Evolutionary conservation across 2,888 invertebrate species (phyloP).

Genomic region (Polymixis lichenea): DNA sequence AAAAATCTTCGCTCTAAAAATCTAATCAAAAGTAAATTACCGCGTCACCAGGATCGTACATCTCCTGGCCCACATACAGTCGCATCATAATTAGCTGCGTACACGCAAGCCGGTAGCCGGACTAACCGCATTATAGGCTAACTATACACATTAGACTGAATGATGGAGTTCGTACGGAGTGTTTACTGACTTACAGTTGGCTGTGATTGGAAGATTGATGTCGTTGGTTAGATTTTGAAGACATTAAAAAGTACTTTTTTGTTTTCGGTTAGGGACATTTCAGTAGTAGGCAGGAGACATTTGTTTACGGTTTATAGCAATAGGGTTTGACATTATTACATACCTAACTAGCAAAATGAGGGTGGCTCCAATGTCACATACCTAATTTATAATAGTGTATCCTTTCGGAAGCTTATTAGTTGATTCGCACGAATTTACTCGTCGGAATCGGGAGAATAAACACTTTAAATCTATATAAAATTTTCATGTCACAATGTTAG

Average conservation of each 20-base stretch:
- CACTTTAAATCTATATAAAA: too few relatives aligned
- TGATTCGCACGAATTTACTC: too few relatives aligned
- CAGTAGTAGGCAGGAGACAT: not conserved
- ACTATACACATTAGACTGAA: slow-evolving; percentile 10
- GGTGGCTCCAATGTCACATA: not conserved
- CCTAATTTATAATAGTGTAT: not conserved
- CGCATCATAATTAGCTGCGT: slow-evolving; percentile 71
- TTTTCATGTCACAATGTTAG: too few relatives aligned
- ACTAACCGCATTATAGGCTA: slow-evolving; percentile 41
- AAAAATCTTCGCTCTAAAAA: not conserved
- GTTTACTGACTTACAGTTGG: not conserved
- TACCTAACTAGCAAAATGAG: not conserved
- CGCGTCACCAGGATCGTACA: slow-evolving; percentile 43
- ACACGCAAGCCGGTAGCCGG: slow-evolving; percentile 66
- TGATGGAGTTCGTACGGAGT: slow-evolving; percentile 1
- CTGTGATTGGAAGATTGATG: not conserved
- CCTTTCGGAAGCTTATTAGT: too few relatives aligned
- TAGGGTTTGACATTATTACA: not conserved
- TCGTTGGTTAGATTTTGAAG: not conserved
- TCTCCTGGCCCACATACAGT: slow-evolving; percentile 61
- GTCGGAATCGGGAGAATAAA: too few relatives aligned
- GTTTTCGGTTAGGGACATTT: not conserved
- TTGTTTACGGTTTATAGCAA: not conserved
- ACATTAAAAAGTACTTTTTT: not conserved
- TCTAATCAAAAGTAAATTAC: slow-evolving; percentile 50